phyloP scores from a whole-genome alignment of 2,888 invertebrate genomes.

The Pachymerium ferrugineum region DNA sequence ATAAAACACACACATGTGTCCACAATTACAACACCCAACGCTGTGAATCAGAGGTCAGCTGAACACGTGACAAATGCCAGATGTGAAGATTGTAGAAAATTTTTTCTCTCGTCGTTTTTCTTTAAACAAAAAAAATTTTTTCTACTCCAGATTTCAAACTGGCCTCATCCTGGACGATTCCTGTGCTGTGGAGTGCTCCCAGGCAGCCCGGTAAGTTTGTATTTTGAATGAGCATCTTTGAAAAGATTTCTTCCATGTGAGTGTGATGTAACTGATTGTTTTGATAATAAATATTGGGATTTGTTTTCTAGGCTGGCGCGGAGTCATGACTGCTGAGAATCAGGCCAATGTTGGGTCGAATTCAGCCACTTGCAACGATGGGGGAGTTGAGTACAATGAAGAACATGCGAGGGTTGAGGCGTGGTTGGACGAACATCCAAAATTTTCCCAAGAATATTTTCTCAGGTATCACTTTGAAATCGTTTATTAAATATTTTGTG shows the following conservation, averaged over 20 bases:
- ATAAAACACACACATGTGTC: background rate
- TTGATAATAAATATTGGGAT: too few species aligned
- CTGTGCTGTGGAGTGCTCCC: constrained; percentile 33
- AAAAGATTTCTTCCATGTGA: background rate
- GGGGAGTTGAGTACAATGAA: constrained; percentile 32
- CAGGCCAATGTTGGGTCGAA: background rate
- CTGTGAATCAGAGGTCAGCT: background rate
- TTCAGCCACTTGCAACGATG: background rate
- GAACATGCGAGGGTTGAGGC: constrained; percentile 86
- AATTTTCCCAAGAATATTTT: constrained; percentile 92
- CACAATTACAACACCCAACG: background rate
- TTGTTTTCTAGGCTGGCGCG: background rate
- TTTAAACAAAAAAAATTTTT: background rate
- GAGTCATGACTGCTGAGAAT: constrained; percentile 31
- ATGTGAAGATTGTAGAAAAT: background rate
- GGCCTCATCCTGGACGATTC: constrained; percentile 32
- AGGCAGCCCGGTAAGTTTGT: constrained; percentile 27
- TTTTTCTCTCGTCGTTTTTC: background rate
- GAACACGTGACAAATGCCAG: background rate
- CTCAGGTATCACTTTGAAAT: constrained; percentile 61
- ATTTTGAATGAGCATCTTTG: background rate
- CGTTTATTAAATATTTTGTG: too few species aligned
- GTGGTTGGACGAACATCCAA: constrained; percentile 94
- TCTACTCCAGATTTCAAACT: constrained; percentile 28
- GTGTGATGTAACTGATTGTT: background rate